Percentiles rank a stretch among this genome's conserved stretches.
Conservation (phyloP, 2,797 vertebrate genomes). For the Ptychadena robeensis region DNA sequence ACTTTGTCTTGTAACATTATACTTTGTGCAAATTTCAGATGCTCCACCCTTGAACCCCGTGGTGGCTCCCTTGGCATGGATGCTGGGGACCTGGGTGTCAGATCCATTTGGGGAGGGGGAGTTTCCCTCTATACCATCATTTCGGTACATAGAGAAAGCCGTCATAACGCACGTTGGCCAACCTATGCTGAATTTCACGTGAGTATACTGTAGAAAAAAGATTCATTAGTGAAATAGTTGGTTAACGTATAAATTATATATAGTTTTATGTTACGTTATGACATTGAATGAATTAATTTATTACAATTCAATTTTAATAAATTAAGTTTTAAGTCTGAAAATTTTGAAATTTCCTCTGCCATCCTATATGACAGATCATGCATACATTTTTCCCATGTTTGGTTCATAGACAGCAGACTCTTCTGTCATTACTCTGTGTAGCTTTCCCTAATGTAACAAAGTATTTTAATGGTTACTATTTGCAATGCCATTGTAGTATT, state of each 20-base stretch:
- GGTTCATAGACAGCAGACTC: too few relatives aligned
- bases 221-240: background rate
- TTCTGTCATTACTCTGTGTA: too few relatives aligned
- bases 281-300: too few relatives aligned
- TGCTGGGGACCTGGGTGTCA: constrained; percentile 86
- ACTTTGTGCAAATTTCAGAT: background rate
- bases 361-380: too few relatives aligned
- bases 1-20: background rate
- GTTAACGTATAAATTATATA: too few relatives aligned
- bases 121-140: constrained; percentile 86
- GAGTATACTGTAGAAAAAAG: constrained; percentile 63
- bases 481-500: too few relatives aligned
- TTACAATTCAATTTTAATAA: too few relatives aligned
- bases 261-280: too few relatives aligned
- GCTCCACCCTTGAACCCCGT: constrained; percentile 73
- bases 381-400: too few relatives aligned
- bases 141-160: constrained; percentile 87
- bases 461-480: too few relatives aligned
- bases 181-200: constrained; percentile 94
- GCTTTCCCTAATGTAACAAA: too few relatives aligned
- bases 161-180: constrained; percentile 91
- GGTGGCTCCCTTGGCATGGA: constrained; percentile 84
- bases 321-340: background rate
- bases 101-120: constrained; percentile 85
- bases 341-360: background rate